Evolutionary conservation across 2,113 vertebrate species (phyloP).

Genomic region (Oceanites oceanicus): DNA sequence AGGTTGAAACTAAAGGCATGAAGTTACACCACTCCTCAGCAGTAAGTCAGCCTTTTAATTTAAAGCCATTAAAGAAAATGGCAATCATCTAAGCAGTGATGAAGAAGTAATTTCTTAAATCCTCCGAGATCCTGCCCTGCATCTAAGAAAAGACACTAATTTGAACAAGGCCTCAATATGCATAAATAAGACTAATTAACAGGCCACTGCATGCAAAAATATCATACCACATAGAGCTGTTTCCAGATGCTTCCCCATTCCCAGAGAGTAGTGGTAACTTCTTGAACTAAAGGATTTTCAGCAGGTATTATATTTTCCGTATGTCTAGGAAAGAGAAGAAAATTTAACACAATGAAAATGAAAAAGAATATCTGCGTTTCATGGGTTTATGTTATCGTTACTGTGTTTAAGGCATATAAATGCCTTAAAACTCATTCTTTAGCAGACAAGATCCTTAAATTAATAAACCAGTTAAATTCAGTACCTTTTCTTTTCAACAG

Average conservation of each 20-base stretch:
- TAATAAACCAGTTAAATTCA: background rate
- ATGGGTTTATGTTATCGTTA: background rate
- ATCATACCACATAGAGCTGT: constrained; percentile 91
- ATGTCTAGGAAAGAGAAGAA: constrained; percentile 71
- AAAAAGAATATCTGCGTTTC: background rate
- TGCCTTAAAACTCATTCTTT: background rate
- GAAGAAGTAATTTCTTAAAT: background rate
- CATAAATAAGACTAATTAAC: background rate
- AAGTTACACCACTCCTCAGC: background rate
- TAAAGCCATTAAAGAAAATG: background rate
- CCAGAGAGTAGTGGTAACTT: constrained; percentile 92
- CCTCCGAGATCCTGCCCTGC: background rate
- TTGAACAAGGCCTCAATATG: background rate
- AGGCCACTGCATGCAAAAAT: background rate
- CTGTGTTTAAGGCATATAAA: background rate
- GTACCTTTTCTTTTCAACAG: constrained; percentile 87
- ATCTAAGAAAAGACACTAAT: background rate
- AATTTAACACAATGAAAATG: background rate
- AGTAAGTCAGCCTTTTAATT: background rate
- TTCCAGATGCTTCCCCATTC: constrained; percentile 99
- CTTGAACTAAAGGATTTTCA: constrained; percentile 94
- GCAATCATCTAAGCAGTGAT: background rate
- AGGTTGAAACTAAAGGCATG: background rate
- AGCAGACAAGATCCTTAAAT: background rate
- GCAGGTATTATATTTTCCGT: constrained; percentile 79